Evolutionary conservation across 2,888 invertebrate genomes (phyloP).

Genomic region (Yponomeuta cagnagella): DNA sequence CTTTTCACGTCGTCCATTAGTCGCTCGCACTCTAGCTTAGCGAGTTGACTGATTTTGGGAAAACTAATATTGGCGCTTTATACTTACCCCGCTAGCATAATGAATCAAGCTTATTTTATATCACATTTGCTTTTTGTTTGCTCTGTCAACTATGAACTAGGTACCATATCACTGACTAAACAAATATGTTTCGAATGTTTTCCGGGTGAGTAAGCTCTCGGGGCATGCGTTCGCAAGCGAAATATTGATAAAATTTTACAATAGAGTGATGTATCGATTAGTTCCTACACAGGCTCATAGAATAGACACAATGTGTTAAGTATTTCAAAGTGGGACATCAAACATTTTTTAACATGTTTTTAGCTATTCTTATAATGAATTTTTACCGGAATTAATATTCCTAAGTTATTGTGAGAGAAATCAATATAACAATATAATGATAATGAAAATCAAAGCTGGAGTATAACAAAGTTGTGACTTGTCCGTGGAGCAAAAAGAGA

Average conservation of each 20-base stretch:
- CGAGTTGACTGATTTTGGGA: slow-evolving; percentile 3
- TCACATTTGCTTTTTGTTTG: slow-evolving; percentile 34
- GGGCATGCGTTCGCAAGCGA: not conserved
- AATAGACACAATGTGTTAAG: too few relatives aligned
- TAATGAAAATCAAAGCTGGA: too few relatives aligned
- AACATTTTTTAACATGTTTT: too few relatives aligned
- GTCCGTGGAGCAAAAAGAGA: not conserved
- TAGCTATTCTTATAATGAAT: too few relatives aligned
- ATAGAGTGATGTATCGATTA: not conserved
- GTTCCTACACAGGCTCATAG: not conserved
- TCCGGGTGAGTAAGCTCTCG: not conserved
- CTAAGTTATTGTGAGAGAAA: too few relatives aligned
- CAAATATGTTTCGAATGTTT: not conserved
- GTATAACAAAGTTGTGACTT: too few relatives aligned
- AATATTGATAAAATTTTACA: not conserved
- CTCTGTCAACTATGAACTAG: slow-evolving; percentile 26
- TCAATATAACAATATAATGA: too few relatives aligned
- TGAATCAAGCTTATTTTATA: slow-evolving; percentile 32
- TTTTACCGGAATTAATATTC: too few relatives aligned
- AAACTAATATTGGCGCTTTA: slow-evolving; percentile 1
- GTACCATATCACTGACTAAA: not conserved
- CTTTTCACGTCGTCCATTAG: slow-evolving; percentile 41
- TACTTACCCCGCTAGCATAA: not conserved
- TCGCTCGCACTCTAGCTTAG: slow-evolving; percentile 18
- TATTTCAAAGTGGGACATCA: too few relatives aligned